These are phyloP conservation scores for Eudyptes chrysolophus DNA, from an alignment of 2,113 vertebrate genomes.

Conservation along the genomic window DNA sequence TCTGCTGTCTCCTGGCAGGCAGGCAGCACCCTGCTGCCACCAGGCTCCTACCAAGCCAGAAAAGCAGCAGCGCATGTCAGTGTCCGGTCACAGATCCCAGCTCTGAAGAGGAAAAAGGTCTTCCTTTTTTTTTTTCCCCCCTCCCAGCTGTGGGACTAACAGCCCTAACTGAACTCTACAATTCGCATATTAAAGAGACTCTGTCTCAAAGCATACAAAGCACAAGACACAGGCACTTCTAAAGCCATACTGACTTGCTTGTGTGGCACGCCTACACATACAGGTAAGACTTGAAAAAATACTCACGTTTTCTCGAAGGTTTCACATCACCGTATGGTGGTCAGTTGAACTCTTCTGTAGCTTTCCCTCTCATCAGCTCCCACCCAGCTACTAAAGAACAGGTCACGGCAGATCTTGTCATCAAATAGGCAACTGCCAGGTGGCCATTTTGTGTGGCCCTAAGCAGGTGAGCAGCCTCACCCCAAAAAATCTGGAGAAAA, in stretches of 20 bases:
- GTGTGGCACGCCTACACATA: accelerated
- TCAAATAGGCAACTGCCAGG: not conserved
- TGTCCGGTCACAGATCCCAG: not conserved
- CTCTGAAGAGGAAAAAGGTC: not conserved
- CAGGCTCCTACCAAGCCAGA: not conserved
- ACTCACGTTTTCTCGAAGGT: not conserved
- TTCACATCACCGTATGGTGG: accelerated
- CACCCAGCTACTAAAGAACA: not conserved
- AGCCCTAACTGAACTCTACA: not conserved
- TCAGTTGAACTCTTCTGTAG: not conserved
- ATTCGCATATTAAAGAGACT: not conserved
- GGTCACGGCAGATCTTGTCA: not conserved
- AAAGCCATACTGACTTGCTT: not conserved
- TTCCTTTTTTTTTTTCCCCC: too few species aligned
- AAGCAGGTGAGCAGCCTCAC: not conserved
- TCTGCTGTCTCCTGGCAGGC: too few species aligned
- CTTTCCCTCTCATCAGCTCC: not conserved
- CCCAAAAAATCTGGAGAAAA: not conserved
- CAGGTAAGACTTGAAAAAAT: not conserved
- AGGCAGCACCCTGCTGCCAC: not conserved
- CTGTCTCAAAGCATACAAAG: not conserved
- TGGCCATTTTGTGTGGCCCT: not conserved
- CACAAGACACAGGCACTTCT: not conserved
- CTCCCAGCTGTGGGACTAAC: not conserved
- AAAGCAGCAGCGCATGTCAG: not conserved